These are phyloP conservation scores for Augochlora pura DNA, from an alignment of 1,140 invertebrate species.

Conservation along the genomic window DNA sequence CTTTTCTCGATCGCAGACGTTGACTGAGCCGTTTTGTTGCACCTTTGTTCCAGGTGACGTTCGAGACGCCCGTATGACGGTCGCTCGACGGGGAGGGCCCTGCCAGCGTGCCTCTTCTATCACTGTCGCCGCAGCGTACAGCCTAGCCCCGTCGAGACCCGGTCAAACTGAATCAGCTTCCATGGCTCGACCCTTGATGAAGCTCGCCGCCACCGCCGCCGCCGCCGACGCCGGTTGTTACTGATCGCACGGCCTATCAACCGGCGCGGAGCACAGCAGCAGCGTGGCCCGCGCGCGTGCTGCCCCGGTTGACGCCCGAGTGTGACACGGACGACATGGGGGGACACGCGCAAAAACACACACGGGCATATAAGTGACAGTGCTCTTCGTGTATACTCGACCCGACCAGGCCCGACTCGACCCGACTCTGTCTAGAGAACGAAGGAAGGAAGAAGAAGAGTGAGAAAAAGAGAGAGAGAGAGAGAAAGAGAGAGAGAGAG, in stretches of 20 bases:
- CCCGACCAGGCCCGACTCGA: too few relatives aligned
- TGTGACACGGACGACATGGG: slow-evolving; percentile 10
- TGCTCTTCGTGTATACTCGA: not conserved
- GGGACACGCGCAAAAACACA: not conserved
- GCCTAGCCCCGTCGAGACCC: slow-evolving; percentile 71
- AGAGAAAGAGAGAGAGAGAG: too few relatives aligned
- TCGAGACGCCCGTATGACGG: slow-evolving; percentile 75
- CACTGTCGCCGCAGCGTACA: slow-evolving; percentile 69
- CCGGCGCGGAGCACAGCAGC: not conserved
- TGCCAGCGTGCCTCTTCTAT: slow-evolving; percentile 71
- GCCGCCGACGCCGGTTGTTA: slow-evolving; percentile 43
- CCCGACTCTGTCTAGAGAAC: too few relatives aligned
- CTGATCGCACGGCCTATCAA: slow-evolving; percentile 30
- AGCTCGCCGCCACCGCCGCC: slow-evolving; percentile 38
- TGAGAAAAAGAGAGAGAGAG: too few relatives aligned
- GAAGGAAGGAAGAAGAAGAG: too few relatives aligned
- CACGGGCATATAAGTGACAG: slow-evolving; percentile 13
- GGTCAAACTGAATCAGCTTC: slow-evolving; percentile 12
- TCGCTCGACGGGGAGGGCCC: slow-evolving; percentile 74
- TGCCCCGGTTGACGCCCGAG: not conserved
- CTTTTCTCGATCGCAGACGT: too few relatives aligned
- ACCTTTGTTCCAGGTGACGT: slow-evolving; percentile 66
- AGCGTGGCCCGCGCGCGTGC: slow-evolving; percentile 4
- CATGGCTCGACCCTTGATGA: slow-evolving; percentile 43
- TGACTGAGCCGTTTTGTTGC: too few relatives aligned